Base-by-base conservation (phyloP, 2,113 vertebrate species). In the Vanacampus margaritifer region DNA sequence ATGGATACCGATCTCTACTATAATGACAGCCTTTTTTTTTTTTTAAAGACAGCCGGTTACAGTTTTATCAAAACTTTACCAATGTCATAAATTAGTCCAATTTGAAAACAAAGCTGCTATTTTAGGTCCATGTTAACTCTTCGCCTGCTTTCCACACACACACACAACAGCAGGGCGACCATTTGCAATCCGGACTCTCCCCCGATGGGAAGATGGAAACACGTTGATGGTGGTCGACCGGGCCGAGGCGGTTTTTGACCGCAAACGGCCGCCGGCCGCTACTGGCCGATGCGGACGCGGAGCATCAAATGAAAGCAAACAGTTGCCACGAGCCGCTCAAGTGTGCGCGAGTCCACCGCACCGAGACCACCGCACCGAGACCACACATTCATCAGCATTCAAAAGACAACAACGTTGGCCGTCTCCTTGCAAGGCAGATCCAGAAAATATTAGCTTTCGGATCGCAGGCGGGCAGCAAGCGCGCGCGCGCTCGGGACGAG, bases 401-500 rank as follows among this genome's bases (percentile, higher is more conserved):
- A 10, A n/a, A 7, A 8, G 28, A 36, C 32, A 35, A 32, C 54
- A 28, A 11, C 21, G 19, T 37, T 59, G 56, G 28, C 28, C 28
- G 28, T 2, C 28, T 32, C 28, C 28, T 32, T 32, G 28, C 32
- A 36, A n/a, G 57, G 57, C 11, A 37, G n/a, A 41, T 37, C 36
- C 5, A 23, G 41, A 36, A 16, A 41, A 41, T 41, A 41, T 39
- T 23, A 39, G 59, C 35, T 60, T 60, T 61, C 6, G 21, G 21
- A 6, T 8, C 10, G n/a, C n/a, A n/a, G n/a, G n/a, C n/a, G n/a
- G n/a, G n/a, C n/a, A n/a, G n/a, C n/a, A n/a, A n/a, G n/a, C n/a
- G n/a, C n/a, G n/a, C n/a, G n/a, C n/a, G 17, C 41, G 71, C 35
- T 36, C 74, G 62, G 81, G 70, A 72, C 76, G 72, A 57, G 71